phyloP scores from a whole-genome alignment of 2,888 invertebrate species.

The Sisyra nigra region DNA sequence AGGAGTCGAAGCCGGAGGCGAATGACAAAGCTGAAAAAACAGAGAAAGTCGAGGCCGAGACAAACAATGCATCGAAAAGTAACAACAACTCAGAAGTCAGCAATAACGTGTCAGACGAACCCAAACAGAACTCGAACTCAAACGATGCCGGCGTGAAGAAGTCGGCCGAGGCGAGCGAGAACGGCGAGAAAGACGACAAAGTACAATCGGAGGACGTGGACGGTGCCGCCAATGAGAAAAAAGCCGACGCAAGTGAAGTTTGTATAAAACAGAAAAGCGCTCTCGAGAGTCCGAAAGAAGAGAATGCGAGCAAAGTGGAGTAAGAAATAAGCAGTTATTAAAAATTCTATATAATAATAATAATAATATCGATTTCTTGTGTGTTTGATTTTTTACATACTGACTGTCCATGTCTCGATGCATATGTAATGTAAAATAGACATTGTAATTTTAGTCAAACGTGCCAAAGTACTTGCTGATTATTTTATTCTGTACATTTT shows the following conservation, averaged over 20 bases:
- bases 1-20: slow-evolving; percentile 12
- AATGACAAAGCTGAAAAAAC: slow-evolving; percentile 9
- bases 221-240: neutral
- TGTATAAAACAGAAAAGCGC: neutral
- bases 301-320: neutral
- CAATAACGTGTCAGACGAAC: slow-evolving; percentile 7
- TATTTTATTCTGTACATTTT: too few relatives aligned
- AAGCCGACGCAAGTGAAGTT: neutral
- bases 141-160: slow-evolving; percentile 14
- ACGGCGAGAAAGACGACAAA: slow-evolving; percentile 23
- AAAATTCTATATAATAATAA: too few relatives aligned
- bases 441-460: too few relatives aligned
- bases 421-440: too few relatives aligned
- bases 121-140: slow-evolving; percentile 10
- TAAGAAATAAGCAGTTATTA: neutral
- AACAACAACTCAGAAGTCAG: slow-evolving; percentile 22
- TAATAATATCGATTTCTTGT: neutral
- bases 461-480: too few relatives aligned
- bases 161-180: slow-evolving; percentile 21
- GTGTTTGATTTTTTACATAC: neutral
- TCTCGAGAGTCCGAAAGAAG: neutral
- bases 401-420: slow-evolving; percentile 5
- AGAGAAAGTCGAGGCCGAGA: slow-evolving; percentile 11
- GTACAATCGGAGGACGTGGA: neutral
- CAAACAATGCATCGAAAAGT: slow-evolving; percentile 12